phyloP scores from a whole-genome alignment of 2,797 vertebrate genomes.

The Hylomyscus alleni region DNA sequence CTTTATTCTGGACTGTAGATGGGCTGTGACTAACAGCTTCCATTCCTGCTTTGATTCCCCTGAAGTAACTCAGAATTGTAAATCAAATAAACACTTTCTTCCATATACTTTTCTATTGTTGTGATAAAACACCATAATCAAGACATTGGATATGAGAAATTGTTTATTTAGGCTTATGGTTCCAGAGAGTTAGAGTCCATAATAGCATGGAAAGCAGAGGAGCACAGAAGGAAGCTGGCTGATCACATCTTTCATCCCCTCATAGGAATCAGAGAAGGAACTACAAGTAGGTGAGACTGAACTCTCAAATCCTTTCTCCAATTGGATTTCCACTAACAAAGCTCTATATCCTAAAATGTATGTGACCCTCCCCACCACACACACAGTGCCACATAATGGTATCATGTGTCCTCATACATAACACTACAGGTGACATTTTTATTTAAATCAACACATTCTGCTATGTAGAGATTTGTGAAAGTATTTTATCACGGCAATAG shows the following conservation, averaged over 20 bases:
- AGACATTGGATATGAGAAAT: neutral
- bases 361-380: accelerated
- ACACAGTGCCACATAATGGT: neutral
- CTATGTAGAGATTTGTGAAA: neutral
- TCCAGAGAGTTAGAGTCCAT: neutral
- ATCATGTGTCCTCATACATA: neutral
- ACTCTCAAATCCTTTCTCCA: neutral
- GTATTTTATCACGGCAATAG: neutral
- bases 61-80: neutral
- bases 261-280: neutral
- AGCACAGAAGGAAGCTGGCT: neutral
- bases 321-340: neutral
- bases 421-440: neutral
- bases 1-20: neutral
- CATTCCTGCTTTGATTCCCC: neutral
- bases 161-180: neutral
- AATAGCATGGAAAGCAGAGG: neutral
- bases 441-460: neutral
- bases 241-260: neutral
- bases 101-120: neutral
- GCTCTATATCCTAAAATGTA: neutral
- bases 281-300: neutral
- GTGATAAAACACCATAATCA: neutral
- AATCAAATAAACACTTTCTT: neutral
- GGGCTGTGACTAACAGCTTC: neutral